These are phyloP conservation scores for Liparis tanakae DNA, from an alignment of 2,797 vertebrate species.

Conservation along the genomic window DNA sequence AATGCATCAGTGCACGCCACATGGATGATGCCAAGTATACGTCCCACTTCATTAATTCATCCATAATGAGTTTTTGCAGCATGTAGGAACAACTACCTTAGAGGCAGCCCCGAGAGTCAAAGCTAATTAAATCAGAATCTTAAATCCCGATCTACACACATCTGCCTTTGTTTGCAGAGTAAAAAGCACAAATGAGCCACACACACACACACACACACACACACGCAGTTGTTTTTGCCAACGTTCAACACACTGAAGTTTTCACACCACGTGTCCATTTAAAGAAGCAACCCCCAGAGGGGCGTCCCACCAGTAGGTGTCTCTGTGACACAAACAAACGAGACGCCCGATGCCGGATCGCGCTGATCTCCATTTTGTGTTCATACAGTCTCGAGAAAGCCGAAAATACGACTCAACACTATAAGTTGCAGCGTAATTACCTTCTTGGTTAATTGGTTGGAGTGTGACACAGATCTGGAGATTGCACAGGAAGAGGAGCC, in stretches of 20 bases:
- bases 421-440: constrained; percentile 45
- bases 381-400: constrained; percentile 10
- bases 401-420: constrained; percentile 56
- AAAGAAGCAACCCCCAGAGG: not conserved
- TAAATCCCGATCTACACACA: constrained; percentile 75
- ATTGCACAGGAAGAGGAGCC: constrained; percentile 29
- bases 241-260: not conserved
- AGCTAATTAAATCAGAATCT: constrained; percentile 81
- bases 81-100: constrained; percentile 77
- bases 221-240: constrained; percentile 14
- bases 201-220: constrained; percentile 10
- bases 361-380: constrained; percentile 44
- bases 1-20: constrained; percentile 77
- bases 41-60: constrained; percentile 82
- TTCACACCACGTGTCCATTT: not conserved
- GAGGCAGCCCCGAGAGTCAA: constrained; percentile 74
- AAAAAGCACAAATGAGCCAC: constrained; percentile 50
- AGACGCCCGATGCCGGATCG: constrained; percentile 27
- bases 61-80: constrained; percentile 81
- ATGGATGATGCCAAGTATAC: constrained; percentile 76
- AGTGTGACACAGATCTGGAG: constrained; percentile 44
- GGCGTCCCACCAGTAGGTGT: constrained; percentile 71
- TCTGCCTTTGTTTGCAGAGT: constrained; percentile 75
- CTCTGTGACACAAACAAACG: constrained; percentile 72
- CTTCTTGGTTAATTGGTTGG: constrained; percentile 57